Base-by-base conservation (phyloP, 2,888 invertebrate species). In the Micoletzkya japonica region DNA sequence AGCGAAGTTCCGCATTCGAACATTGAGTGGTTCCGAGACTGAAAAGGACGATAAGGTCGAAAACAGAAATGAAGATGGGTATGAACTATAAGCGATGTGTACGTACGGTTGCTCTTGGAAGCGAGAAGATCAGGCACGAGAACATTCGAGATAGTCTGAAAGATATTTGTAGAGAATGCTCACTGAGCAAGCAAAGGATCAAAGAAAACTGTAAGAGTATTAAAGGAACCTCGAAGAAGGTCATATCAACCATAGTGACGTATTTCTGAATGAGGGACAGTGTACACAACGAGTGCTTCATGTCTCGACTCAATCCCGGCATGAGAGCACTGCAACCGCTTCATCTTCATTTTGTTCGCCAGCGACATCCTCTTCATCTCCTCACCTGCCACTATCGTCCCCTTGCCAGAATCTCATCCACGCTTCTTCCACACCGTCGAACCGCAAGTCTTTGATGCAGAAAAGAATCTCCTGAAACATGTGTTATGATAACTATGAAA, bases 71-170 rank as follows among this genome's bases (percentile, higher is more conserved):
- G 6, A 34, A 34, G 28, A 24, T 20, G 4, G n/a, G 30, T n/a
- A 32, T 10, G 37, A 24, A 30, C 4, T 36, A 10, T 17, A 6
- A 67, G 36, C 24, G 24, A 36, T 6, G 17, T 24, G 7, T 4
- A 71, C 72, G 68, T 30, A 76, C 76, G 60, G 39, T 71, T 70
- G 54, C 72, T 67, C 36, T 73, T 66, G 3, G 74, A 71, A 37
- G 93, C 90, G 74, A 97, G 89, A 60, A 97, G 95, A 88, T 96
- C 94, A 26, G 97, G 96, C 87, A 98, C 92, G 79, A 98, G 90
- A 82, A 96, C 92, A 87, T 95, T 94, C 14, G 96, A 94, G 79
- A 96, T 90, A 86, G 93, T 39, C 69, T 69, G 28, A 6, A 52
- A 52, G 2, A 30, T n/a, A n/a, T n/a, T n/a, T n/a, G n/a, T n/a